These are phyloP conservation scores for Amia ocellicauda DNA, from an alignment of 2,113 vertebrate genomes.

Conservation along the genomic window DNA sequence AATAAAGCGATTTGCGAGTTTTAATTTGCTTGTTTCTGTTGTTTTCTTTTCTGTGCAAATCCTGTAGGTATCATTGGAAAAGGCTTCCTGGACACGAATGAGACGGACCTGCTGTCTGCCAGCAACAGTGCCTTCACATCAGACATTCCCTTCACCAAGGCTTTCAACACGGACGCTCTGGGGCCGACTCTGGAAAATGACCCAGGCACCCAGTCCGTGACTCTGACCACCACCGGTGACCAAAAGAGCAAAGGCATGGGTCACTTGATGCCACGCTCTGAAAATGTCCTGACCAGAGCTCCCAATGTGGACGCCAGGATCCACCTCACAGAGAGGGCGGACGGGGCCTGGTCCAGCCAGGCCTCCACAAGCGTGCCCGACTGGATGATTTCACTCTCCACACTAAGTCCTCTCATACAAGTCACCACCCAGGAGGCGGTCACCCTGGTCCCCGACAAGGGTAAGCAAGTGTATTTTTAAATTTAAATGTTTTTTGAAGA, in stretches of 20 bases:
- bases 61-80: conserved; percentile 68
- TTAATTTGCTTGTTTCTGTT: too few species aligned
- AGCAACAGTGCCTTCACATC: conserved; percentile 41
- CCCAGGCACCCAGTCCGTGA: conserved; percentile 17
- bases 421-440: conserved; percentile 22
- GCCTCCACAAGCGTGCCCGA: conserved; percentile 18
- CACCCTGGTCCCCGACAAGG: conserved; percentile 15
- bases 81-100: conserved; percentile 61
- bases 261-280: conserved; percentile 23
- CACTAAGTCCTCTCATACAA: conserved; percentile 20
- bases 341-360: conserved; percentile 18
- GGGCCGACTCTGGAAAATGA: conserved; percentile 13
- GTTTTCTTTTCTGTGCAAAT: conserved; percentile 18
- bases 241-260: conserved; percentile 44
- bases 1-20: too few species aligned
- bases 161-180: conserved; percentile 36
- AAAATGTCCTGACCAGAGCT: conserved; percentile 19
- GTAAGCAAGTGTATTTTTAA: conserved; percentile 22
- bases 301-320: conserved; percentile 3
- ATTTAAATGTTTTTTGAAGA: too few species aligned
- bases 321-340: conserved; percentile 16
- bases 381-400: conserved; percentile 29
- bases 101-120: conserved; percentile 49
- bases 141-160: conserved; percentile 34
- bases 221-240: conserved; percentile 35